Conservation (phyloP, 2,888 invertebrate genomes). For the Drosophila anceps region DNA sequence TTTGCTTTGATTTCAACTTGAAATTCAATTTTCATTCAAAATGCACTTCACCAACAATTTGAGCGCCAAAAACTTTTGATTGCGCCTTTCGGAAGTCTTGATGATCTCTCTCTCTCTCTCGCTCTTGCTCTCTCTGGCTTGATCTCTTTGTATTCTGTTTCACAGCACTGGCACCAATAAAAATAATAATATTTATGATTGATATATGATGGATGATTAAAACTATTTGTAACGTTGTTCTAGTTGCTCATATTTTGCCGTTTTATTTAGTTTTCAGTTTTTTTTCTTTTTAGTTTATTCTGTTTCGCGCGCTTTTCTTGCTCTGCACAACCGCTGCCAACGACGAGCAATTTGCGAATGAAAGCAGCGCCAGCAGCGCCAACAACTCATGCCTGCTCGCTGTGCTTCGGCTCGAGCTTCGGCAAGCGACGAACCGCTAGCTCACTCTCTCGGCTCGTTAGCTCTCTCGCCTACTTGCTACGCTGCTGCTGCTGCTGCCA, state of each 20-base stretch:
- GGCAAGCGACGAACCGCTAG: slow-evolving; percentile 12
- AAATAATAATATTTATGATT: slow-evolving; percentile 41
- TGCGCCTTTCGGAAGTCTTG: slow-evolving; percentile 43
- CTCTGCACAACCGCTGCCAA: slow-evolving; percentile 83
- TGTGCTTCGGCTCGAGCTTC: slow-evolving; percentile 39
- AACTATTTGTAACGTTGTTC: slow-evolving; percentile 58
- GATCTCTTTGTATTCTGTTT: slow-evolving; percentile 16
- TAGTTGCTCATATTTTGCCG: slow-evolving; percentile 33
- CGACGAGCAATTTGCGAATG: slow-evolving; percentile 85
- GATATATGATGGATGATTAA: slow-evolving; percentile 25
- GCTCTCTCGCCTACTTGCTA: slow-evolving; percentile 17
- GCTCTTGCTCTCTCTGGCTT: slow-evolving; percentile 11
- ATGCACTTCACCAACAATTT: slow-evolving; percentile 55
- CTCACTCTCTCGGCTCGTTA: slow-evolving; percentile 17
- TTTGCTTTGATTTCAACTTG: slow-evolving; percentile 57
- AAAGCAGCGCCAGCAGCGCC: slow-evolving; percentile 70
- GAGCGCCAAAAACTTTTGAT: slow-evolving; percentile 42
- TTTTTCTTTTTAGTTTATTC: slow-evolving; percentile 24
- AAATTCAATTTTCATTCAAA: slow-evolving; percentile 40
- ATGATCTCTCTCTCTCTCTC: slow-evolving; percentile 51
- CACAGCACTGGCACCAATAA: slow-evolving; percentile 77
- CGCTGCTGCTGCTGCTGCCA: slow-evolving; percentile 58
- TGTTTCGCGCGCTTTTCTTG: slow-evolving; percentile 67
- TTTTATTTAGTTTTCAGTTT: slow-evolving; percentile 36
- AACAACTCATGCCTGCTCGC: slow-evolving; percentile 54